Percentiles rank a stretch among this genome's conserved stretches.
These are phyloP conservation scores for Anableps anableps DNA, from an alignment of 2,797 vertebrate species.

Conservation along the genomic window DNA sequence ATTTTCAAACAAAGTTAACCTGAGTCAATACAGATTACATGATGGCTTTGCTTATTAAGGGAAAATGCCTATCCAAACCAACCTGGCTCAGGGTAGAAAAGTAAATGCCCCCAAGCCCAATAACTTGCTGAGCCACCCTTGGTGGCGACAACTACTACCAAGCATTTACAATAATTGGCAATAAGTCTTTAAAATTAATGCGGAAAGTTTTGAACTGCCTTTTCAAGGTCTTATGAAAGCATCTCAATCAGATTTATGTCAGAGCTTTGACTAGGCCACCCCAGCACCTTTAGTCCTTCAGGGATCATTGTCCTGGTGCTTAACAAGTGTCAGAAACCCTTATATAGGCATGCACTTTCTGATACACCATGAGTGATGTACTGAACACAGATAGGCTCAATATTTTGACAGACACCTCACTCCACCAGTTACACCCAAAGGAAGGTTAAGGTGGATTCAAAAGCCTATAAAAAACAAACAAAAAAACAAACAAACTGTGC, in stretches of 20 bases:
- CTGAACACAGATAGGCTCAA: background rate
- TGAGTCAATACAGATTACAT: background rate
- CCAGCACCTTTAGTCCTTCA: background rate
- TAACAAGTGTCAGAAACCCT: no score
- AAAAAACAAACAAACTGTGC: no score
- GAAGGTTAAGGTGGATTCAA: no score
- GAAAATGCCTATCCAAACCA: background rate
- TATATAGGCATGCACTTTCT: no score
- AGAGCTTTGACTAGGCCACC: background rate
- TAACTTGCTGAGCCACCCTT: background rate
- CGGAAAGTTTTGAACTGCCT: background rate
- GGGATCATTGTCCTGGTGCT: no score
- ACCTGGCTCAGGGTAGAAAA: background rate
- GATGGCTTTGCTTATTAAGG: background rate
- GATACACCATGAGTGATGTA: background rate
- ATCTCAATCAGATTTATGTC: background rate
- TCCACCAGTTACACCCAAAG: no score
- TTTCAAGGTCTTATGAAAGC: background rate
- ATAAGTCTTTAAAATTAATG: background rate
- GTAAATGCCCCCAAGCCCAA: background rate
- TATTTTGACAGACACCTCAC: background rate
- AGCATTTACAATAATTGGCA: background rate
- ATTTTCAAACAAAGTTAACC: background rate
- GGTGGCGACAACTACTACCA: background rate
- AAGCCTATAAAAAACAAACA: no score